A percentile compares a stretch with the other conserved stretches of the same genome.
These are phyloP conservation scores for Ophraella communa DNA, from an alignment of 2,888 invertebrate species.

Conservation along the genomic window DNA sequence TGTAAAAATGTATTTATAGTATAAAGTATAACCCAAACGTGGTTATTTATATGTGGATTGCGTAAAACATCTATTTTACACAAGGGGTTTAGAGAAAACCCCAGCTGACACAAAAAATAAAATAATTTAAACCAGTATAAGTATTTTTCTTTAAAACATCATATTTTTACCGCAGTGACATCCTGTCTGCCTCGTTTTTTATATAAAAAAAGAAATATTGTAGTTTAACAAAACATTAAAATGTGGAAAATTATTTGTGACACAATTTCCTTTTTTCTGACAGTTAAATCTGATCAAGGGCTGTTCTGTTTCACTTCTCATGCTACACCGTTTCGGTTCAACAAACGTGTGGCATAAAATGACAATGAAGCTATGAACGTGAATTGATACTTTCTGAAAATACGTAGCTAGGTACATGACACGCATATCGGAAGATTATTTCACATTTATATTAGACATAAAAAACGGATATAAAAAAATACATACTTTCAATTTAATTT, in stretches of 20 bases:
- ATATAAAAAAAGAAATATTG: background rate
- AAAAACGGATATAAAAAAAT: too few species aligned
- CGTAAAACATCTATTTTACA: too few species aligned
- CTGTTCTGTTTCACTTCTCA: background rate
- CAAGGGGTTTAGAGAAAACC: too few species aligned
- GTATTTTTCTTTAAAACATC: background rate
- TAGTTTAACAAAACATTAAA: background rate
- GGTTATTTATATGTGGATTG: too few species aligned
- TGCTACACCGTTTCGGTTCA: constrained; percentile 13
- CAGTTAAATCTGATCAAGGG: background rate
- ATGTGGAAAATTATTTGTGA: background rate
- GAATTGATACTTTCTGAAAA: constrained; percentile 1
- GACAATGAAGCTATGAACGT: constrained; percentile 19
- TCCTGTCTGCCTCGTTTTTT: background rate
- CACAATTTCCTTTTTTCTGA: background rate
- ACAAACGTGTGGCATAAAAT: constrained; percentile 14
- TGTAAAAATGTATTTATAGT: too few species aligned
- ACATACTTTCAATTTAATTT: too few species aligned
- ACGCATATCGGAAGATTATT: background rate
- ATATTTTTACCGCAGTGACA: background rate
- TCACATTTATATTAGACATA: background rate
- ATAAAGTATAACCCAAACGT: too few species aligned
- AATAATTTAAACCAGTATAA: background rate
- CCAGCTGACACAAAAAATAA: too few species aligned
- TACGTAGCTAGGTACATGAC: background rate